Base-by-base conservation (phyloP, 1,140 invertebrate genomes). In the Ruditapes philippinarum region DNA sequence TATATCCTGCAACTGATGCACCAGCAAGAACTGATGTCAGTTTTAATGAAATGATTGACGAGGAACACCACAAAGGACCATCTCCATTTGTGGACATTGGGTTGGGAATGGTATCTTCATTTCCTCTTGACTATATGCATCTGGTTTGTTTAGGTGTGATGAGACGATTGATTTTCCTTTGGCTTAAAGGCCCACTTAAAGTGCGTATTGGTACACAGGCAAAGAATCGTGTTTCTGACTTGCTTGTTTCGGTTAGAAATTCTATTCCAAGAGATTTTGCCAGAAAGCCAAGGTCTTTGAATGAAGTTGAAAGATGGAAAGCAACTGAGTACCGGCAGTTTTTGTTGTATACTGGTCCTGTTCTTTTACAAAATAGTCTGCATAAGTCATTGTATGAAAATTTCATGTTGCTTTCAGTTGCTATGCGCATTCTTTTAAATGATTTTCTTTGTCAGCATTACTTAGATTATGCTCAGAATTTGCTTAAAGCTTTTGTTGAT, bases 251-350 rank as follows among this genome's bases (percentile, higher is more conserved):
- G 14, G 22, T 92, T 96, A 11, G 91, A 85, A 68, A n/a, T 22
- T 92, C 74, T 90, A 40, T 45, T 85, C 90, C 96, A 60, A 36
- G 14, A n/a, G n/a, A 96, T 91, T 96, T 96, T 95, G 76, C 62
- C 62, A 81, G 95, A 80, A 94, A 95, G 89, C 94, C 95, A 5
- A 91, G 95, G 83, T 38, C 84, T 25, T 89, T 96, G 14, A 36
- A 78, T 31, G 94, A 96, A 31, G 28, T 95, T 36, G 91, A 94
- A 14, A 73, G 92, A 38, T 96, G 94, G 94, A 96, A 96, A 93
- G 95, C 96, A 22, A 96, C 95, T 17, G 96, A 96, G 91, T 96
- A 96, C 91, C 84, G 95, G 22, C 94, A 94, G 62, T 96, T 96
- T 94, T 80, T 96, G 33, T 86, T 96, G 19, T 96, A 96, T 91